A percentile compares a stretch with the other conserved stretches of the same genome.
These are phyloP conservation scores for Drosophila limbata DNA, from an alignment of 2,888 invertebrate genomes.

Conservation along the genomic window DNA sequence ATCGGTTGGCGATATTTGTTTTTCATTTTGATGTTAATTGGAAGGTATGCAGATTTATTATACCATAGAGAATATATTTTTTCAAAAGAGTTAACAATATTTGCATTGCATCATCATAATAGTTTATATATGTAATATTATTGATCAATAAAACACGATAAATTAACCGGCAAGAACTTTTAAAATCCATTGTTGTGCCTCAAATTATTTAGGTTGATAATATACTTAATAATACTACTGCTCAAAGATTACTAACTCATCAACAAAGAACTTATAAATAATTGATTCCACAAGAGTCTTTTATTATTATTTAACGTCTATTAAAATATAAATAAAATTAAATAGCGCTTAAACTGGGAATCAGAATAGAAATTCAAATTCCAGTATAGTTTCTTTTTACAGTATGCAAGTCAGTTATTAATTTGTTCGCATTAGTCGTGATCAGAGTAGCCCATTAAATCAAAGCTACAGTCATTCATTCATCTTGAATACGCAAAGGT, in stretches of 20 bases:
- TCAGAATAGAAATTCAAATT: neutral
- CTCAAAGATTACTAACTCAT: neutral
- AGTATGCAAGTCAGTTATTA: constrained; percentile 6
- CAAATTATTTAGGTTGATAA: neutral
- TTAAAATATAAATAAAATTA: neutral
- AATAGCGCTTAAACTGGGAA: neutral
- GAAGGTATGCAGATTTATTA: too few relatives aligned
- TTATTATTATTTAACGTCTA: neutral
- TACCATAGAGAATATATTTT: too few relatives aligned
- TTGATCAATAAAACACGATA: too few relatives aligned
- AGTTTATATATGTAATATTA: too few relatives aligned
- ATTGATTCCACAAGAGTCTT: neutral
- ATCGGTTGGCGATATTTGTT: too few relatives aligned
- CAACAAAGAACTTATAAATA: too few relatives aligned
- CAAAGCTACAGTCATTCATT: constrained; percentile 7
- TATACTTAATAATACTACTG: neutral
- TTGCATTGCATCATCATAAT: too few relatives aligned
- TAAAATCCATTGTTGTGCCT: too few relatives aligned
- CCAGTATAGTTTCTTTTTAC: neutral
- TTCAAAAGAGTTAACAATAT: too few relatives aligned
- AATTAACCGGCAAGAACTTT: too few relatives aligned
- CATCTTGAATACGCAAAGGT: neutral
- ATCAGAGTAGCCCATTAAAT: constrained; percentile 18
- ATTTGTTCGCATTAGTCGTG: constrained; percentile 19
- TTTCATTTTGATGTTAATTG: too few relatives aligned